phyloP scores from a whole-genome alignment of 2,888 invertebrate species.

The Gerris lacustris region DNA sequence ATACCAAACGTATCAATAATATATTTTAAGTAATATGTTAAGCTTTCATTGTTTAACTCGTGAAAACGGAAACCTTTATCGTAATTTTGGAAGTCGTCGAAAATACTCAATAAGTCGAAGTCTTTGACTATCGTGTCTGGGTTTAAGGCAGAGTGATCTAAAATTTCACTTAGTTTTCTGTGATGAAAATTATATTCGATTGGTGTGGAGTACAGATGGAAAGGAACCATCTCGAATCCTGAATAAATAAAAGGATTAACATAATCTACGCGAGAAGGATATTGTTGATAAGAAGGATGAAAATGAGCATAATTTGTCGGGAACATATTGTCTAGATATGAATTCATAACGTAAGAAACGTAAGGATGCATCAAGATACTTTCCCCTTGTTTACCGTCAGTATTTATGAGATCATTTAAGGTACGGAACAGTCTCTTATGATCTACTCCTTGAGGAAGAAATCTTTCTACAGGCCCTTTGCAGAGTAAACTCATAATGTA shows the following conservation, averaged over 20 bases:
- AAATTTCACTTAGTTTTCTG: background rate
- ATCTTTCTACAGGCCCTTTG: background rate
- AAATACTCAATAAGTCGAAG: background rate
- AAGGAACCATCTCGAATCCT: background rate
- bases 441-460: background rate
- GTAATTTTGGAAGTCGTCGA: background rate
- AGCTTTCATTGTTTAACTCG: background rate
- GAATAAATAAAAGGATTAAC: too few relatives aligned
- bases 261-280: background rate
- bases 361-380: background rate
- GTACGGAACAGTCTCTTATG: background rate
- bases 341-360: background rate
- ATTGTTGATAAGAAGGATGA: background rate
- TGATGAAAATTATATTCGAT: background rate
- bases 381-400: background rate
- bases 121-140: background rate
- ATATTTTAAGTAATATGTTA: background rate
- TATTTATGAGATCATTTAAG: background rate
- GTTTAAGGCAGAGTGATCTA: background rate
- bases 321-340: background rate
- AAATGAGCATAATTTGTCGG: background rate
- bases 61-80: background rate
- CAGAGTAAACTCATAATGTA: background rate
- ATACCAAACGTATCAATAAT: background rate
- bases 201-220: background rate